Percentiles rank a stretch among this genome's conserved stretches.
Evolutionary conservation across 2,797 vertebrate genomes (phyloP).

Genomic region (Chiloscyllium punctatum): DNA sequence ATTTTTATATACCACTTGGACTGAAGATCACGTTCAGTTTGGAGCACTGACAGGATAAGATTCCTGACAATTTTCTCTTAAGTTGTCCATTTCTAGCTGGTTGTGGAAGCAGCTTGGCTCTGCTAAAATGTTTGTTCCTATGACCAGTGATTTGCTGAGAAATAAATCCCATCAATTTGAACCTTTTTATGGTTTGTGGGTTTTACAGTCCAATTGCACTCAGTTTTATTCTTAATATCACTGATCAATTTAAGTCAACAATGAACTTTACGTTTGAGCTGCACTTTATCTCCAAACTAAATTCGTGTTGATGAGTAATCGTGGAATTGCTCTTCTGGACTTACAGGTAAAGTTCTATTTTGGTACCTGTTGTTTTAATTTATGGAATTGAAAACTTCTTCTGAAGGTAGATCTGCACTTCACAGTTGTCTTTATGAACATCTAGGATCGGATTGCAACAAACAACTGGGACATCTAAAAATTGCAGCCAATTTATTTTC

Average conservation of each 20-base stretch:
- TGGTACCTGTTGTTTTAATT: not conserved
- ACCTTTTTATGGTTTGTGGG: not conserved
- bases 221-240: slow-evolving; percentile 31
- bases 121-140: not conserved
- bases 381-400: slow-evolving; percentile 9
- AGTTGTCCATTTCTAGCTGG: not conserved
- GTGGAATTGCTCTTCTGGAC: not conserved
- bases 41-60: not conserved
- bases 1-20: slow-evolving; percentile 7
- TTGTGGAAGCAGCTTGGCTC: not conserved
- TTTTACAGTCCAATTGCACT: slow-evolving; percentile 27
- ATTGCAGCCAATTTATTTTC: not conserved
- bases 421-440: not conserved
- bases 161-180: not conserved
- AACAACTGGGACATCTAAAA: not conserved
- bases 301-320: not conserved
- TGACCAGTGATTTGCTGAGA: slow-evolving; percentile 11
- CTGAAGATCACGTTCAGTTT: not conserved
- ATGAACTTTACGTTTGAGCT: not conserved
- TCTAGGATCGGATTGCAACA: not conserved
- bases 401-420: not conserved
- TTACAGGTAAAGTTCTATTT: not conserved
- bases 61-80: slow-evolving; percentile 9
- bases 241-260: slow-evolving; percentile 16
- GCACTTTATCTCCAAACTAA: not conserved